phyloP scores from a whole-genome alignment of 2,797 vertebrate species.

The Monodelphis domestica region DNA sequence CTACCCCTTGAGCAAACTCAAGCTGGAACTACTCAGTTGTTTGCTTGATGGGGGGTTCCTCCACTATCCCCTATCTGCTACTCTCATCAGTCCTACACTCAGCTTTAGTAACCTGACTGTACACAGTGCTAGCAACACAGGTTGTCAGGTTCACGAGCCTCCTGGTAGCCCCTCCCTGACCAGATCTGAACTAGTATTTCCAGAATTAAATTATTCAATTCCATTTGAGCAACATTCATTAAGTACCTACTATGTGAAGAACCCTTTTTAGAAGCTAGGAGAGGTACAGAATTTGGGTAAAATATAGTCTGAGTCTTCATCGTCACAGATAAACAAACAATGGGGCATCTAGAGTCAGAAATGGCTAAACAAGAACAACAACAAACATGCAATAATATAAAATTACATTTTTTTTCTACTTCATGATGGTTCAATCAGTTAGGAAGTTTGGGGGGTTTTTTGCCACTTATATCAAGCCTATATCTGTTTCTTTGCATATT shows the following conservation, averaged over 20 bases:
- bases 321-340: too few relatives aligned
- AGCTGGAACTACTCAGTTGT: background rate
- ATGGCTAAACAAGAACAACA: too few relatives aligned
- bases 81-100: constrained; percentile 1
- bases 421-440: background rate
- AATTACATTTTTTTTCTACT: background rate
- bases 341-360: too few relatives aligned
- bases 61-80: background rate
- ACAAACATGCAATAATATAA: background rate
- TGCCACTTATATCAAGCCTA: background rate
- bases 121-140: constrained; percentile 11
- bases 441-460: background rate
- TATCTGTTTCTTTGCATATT: background rate
- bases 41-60: background rate
- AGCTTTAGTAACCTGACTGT: constrained; percentile 3
- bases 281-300: background rate
- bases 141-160: constrained; percentile 29
- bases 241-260: background rate
- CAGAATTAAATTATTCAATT: constrained; percentile 39
- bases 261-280: background rate
- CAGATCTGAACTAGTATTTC: constrained; percentile 56
- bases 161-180: constrained; percentile 12
- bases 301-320: background rate
- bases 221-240: background rate
- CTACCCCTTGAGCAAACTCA: background rate